Conservation (phyloP, 2,888 invertebrate genomes). For the Cosmia pyralina region DNA sequence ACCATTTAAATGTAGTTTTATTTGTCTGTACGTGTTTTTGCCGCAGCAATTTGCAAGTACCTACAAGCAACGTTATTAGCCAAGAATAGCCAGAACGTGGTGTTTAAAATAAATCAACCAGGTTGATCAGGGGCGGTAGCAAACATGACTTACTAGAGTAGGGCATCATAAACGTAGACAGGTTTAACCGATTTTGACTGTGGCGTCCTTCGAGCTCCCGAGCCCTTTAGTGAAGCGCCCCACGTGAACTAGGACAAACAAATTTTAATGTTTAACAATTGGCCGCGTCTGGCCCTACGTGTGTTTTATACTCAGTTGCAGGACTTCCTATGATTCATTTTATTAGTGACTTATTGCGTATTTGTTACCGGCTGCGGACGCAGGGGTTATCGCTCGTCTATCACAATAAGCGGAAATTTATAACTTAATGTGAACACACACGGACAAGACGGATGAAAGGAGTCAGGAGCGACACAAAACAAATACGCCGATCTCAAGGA, state of each 20-base stretch:
- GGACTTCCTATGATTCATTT: conserved; percentile 80
- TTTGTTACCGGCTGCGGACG: conserved; percentile 76
- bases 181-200: conserved; percentile 62
- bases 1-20: conserved; percentile 19
- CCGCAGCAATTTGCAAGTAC: conserved; percentile 26
- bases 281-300: conserved; percentile 33
- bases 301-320: conserved; percentile 51
- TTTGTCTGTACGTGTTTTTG: conserved; percentile 34
- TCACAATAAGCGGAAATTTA: conserved; percentile 79
- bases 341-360: conserved; percentile 75
- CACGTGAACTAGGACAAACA: conserved; percentile 55
- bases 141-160: conserved; percentile 44
- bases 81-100: conserved; percentile 40
- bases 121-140: conserved; percentile 39
- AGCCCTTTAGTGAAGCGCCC: conserved; percentile 52
- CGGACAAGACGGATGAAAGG: conserved; percentile 60
- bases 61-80: conserved; percentile 43
- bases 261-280: conserved; percentile 50
- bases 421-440: conserved; percentile 63
- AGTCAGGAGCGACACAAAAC: conserved; percentile 59
- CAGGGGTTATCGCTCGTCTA: conserved; percentile 82
- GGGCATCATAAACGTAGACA: conserved; percentile 56
- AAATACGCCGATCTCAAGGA: conserved; percentile 64
- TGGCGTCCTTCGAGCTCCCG: conserved; percentile 49
- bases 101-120: conserved; percentile 49